phyloP scores from a whole-genome alignment of 1,140 invertebrate genomes.

The Nephila pilipes region DNA sequence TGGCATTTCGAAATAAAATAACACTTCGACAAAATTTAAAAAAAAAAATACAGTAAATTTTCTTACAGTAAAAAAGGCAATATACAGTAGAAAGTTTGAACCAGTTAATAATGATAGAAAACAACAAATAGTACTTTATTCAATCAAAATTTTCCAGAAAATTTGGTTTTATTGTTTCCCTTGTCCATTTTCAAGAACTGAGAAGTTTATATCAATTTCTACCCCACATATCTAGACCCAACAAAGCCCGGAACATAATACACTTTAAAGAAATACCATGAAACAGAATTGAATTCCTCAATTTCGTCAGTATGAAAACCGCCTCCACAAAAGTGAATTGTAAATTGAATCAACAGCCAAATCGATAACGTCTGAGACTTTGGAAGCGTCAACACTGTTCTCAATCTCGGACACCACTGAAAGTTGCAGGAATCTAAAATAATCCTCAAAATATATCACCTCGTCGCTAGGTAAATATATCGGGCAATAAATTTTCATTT shows the following conservation, averaged over 20 bases:
- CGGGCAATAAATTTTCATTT: constrained; percentile 20
- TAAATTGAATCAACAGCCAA: constrained; percentile 8
- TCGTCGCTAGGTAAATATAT: not conserved
- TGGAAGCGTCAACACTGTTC: not conserved
- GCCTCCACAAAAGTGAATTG: not conserved
- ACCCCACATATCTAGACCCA: no score
- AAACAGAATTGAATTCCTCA: not conserved
- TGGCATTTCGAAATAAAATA: no score
- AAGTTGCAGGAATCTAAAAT: not conserved
- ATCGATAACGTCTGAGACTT: not conserved
- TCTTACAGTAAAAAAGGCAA: no score
- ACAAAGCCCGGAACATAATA: not conserved
- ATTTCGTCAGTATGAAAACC: not conserved
- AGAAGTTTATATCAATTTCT: no score
- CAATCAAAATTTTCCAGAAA: no score
- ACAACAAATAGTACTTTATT: no score
- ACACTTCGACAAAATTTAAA: no score
- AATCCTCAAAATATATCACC: not conserved
- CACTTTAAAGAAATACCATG: not conserved
- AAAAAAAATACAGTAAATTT: no score
- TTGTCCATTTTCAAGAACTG: no score
- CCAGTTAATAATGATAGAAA: no score
- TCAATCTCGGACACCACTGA: not conserved
- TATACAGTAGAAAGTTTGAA: no score
- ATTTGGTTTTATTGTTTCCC: no score